These are phyloP conservation scores for Apotomis betuletana DNA, from an alignment of 2,888 invertebrate species.

Conservation along the genomic window DNA sequence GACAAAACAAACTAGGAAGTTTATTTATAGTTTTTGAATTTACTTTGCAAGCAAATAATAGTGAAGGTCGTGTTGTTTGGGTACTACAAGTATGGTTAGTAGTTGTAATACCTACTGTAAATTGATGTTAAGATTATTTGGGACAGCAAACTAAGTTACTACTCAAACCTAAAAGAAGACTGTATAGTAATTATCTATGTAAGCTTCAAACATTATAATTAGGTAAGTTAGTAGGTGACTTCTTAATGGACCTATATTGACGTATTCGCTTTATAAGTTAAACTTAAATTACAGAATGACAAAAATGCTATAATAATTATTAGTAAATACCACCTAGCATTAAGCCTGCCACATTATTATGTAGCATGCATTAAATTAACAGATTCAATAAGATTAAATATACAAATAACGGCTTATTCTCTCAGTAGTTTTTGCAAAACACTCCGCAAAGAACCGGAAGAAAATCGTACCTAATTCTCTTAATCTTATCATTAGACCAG, in stretches of 20 bases:
- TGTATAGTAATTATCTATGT: not conserved
- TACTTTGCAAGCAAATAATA: conserved; percentile 34
- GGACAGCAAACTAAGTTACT: not conserved
- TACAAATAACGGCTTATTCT: not conserved
- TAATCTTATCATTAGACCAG: not conserved
- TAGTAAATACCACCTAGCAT: no score
- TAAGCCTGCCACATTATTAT: no score
- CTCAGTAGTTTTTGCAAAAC: not conserved
- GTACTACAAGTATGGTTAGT: not conserved
- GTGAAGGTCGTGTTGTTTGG: conserved; percentile 26
- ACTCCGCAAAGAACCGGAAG: conserved; percentile 3
- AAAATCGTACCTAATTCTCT: not conserved
- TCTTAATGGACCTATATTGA: not conserved
- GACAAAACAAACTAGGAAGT: conserved; percentile 35
- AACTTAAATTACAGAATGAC: no score
- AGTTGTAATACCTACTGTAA: not conserved
- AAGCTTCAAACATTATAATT: not conserved
- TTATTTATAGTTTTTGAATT: conserved; percentile 23
- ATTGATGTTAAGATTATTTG: conserved; percentile 10
- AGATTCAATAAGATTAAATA: not conserved
- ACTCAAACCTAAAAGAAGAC: not conserved
- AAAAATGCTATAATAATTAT: no score
- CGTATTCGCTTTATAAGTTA: no score
- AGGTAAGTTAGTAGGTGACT: not conserved
- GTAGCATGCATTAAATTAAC: no score